Evolutionary conservation across 2,888 invertebrate species (phyloP), one percentile per base, ranked within the genome.

Genomic region (Phasia obesa): DNA sequence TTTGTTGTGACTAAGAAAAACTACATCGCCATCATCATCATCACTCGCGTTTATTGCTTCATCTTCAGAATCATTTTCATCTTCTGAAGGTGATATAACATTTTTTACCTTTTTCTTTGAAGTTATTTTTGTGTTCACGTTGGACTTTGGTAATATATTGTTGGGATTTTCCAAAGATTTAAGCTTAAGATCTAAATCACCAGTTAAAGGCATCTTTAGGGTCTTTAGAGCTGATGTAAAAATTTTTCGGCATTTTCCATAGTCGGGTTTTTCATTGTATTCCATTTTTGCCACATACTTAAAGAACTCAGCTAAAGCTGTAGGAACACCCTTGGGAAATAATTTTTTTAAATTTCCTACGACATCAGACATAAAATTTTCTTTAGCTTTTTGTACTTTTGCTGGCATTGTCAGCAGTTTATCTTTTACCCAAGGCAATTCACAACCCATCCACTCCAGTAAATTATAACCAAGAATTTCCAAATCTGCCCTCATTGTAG

Each of bases 381-480:
- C 94, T 88, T 97, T 97, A 86, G 93, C 92, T 81, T 93, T 92
- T 86, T 96, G 95, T 0, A 96, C 95, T 0, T 91, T 91, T 31
- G 91, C 89, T 0, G 94, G 94, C 85, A 93, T 92, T 21, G 92
- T 92, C 15, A 96, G 91, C 2, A 91, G 69, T 7, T 90, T 90
- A 9, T 93, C 92, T 60, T 93, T 93, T 88, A 96, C 95, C 98
- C 98, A 99, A 0, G 98, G 98, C 85, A 99, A 92, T 82, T 93
- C 92, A 0, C 96, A 95, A 25, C 95, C 94, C 51, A 97, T 88
- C 99, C 99, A 99, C 88, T 97, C 96, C 51, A 99, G 93, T 89
- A 99, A 92, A 92, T 99, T 99, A 90, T 97, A 99, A 0, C 94
- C 97, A 4, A 99, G 93, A 85, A 98, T 97, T 92, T 99, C 99